Conservation (phyloP, 2,113 vertebrate genomes). For the Phoxinus phoxinus region DNA sequence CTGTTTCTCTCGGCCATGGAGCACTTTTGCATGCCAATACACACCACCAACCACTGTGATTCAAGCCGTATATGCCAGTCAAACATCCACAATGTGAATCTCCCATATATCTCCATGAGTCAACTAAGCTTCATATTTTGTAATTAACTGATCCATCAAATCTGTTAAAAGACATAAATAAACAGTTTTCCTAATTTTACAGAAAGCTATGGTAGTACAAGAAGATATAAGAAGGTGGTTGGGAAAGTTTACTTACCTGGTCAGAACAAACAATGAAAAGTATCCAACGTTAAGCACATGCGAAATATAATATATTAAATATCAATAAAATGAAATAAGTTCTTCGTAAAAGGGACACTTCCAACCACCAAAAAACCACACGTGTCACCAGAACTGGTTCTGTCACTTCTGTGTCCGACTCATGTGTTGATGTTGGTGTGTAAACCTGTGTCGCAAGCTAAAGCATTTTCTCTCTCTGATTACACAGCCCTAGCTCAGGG, state of each 20-base stretch:
- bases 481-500: neutral
- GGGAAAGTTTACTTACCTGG: constrained; percentile 6
- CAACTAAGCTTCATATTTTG: neutral
- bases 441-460: constrained; percentile 46
- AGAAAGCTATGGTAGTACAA: neutral
- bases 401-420: constrained; percentile 45
- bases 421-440: constrained; percentile 55
- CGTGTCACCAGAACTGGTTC: constrained; percentile 66
- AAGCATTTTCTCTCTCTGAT: constrained; percentile 5
- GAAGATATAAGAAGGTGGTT: neutral
- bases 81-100: neutral
- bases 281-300: neutral
- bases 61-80: neutral
- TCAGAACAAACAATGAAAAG: neutral
- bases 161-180: neutral
- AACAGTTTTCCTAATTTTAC: neutral
- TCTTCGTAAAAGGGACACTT: neutral
- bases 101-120: neutral
- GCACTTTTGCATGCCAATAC: constrained; percentile 5
- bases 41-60: constrained; percentile 1
- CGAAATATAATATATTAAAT: neutral
- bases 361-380: neutral
- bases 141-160: neutral
- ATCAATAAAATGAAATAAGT: neutral
- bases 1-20: neutral